These are phyloP conservation scores for Heterohyrax brucei DNA, from an alignment of 2,797 vertebrate genomes.

Conservation along the genomic window DNA sequence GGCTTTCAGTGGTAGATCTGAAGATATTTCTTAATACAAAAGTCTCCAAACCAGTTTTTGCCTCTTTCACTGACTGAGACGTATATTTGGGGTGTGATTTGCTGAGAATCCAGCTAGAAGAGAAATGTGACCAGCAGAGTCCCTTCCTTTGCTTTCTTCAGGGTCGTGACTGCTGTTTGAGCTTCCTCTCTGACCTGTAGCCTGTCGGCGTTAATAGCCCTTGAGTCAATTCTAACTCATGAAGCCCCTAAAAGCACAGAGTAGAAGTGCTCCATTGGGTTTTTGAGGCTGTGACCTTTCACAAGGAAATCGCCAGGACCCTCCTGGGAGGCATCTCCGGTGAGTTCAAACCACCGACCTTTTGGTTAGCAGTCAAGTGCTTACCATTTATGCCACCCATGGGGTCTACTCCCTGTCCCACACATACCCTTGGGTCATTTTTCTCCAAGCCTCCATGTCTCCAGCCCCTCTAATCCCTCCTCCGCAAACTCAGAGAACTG, in stretches of 20 bases:
- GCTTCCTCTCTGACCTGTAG: background rate
- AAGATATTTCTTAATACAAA: background rate
- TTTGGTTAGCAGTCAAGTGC: background rate
- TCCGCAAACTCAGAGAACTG: background rate
- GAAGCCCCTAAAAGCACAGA: background rate
- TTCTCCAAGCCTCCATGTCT: background rate
- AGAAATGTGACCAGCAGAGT: background rate
- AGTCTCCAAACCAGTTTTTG: background rate
- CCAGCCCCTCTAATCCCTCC: background rate
- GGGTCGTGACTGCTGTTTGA: background rate
- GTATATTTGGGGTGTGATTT: background rate
- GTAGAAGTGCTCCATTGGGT: too few species aligned
- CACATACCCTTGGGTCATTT: background rate
- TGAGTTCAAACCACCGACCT: background rate
- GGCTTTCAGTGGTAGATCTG: background rate
- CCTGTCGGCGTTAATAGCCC: too few species aligned
- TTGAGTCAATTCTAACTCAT: background rate
- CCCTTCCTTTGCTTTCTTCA: background rate
- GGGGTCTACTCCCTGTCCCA: background rate
- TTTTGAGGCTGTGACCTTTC: too few species aligned
- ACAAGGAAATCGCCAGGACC: too few species aligned
- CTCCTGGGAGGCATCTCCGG: background rate
- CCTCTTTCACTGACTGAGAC: background rate
- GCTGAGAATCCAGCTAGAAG: background rate
- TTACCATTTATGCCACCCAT: background rate